Evolutionary conservation across 1,140 invertebrate genomes (phyloP).

Genomic region (Drosophila persimilis): DNA sequence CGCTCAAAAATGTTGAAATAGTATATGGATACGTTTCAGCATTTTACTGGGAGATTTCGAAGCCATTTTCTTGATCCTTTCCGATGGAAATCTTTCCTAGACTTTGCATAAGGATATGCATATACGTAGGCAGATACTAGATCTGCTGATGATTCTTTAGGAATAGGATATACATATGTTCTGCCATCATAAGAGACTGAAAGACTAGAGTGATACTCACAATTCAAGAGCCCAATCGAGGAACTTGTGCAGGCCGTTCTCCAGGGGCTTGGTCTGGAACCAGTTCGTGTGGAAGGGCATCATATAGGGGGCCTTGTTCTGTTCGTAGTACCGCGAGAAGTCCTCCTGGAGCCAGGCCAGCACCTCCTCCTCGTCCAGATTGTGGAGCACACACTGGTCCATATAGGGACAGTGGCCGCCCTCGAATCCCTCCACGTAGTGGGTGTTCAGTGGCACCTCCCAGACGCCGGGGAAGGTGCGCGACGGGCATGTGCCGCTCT

Average conservation of each 20-base stretch:
- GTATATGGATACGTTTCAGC: no score
- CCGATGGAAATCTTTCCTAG: no score
- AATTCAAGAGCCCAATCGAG: conserved; percentile 90
- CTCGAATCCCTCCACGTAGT: conserved; percentile 94
- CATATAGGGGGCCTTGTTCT: conserved; percentile 95
- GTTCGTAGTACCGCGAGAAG: conserved; percentile 92
- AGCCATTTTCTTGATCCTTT: no score
- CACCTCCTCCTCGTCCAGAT: conserved; percentile 93
- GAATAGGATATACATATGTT: no score
- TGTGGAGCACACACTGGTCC: conserved; percentile 96
- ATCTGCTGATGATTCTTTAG: no score
- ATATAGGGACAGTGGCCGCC: conserved; percentile 96
- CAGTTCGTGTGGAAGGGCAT: conserved; percentile 97
- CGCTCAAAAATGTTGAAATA: conserved; percentile 1
- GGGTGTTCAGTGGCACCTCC: conserved; percentile 96
- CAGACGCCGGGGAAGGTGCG: conserved; percentile 95
- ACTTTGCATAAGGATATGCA: no score
- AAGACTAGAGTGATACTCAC: conserved; percentile 84
- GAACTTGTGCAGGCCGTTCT: conserved; percentile 93
- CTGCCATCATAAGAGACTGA: no score
- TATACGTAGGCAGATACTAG: no score
- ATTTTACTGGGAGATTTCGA: no score
- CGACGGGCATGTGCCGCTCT: conserved; percentile 94
- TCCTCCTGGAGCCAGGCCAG: conserved; percentile 96
- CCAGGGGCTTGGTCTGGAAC: conserved; percentile 95